Evolutionary conservation across 1,140 invertebrate genomes (phyloP).

Genomic region (Nasonia longicornis): DNA sequence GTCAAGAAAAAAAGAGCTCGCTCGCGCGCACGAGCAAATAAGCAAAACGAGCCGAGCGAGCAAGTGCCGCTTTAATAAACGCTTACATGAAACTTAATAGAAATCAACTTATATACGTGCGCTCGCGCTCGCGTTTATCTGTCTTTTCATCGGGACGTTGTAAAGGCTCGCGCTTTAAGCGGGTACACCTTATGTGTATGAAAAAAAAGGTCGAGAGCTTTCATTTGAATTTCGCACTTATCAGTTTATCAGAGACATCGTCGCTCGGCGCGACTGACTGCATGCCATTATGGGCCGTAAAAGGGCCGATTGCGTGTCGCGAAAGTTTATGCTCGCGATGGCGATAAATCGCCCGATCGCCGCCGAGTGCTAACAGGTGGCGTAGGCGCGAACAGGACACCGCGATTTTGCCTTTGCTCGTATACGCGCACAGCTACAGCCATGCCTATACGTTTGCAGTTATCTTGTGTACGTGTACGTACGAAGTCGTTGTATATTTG

Average conservation of each 20-base stretch:
- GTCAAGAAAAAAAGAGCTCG: not conserved
- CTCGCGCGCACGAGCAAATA: not conserved
- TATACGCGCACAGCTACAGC: not conserved
- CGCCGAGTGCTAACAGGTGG: slow-evolving; percentile 40
- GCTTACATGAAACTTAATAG: slow-evolving; percentile 41
- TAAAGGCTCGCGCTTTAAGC: slow-evolving; percentile 20
- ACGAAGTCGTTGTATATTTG: too few relatives aligned
- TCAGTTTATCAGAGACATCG: slow-evolving; percentile 43
- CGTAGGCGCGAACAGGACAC: slow-evolving; percentile 47
- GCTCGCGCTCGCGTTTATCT: not conserved
- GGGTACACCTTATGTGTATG: not conserved
- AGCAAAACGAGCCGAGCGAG: not conserved
- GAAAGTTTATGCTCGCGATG: slow-evolving; percentile 12
- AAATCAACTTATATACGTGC: slow-evolving; percentile 17
- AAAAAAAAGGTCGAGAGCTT: slow-evolving; percentile 20
- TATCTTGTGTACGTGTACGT: too few relatives aligned
- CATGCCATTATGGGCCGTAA: slow-evolving; percentile 40
- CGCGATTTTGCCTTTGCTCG: slow-evolving; percentile 30
- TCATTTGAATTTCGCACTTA: slow-evolving; percentile 41
- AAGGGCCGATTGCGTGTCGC: slow-evolving; percentile 43
- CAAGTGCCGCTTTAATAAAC: slow-evolving; percentile 35
- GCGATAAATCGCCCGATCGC: slow-evolving; percentile 45
- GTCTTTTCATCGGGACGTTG: slow-evolving; percentile 35
- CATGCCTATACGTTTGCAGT: not conserved
- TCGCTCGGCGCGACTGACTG: slow-evolving; percentile 17